Evolutionary conservation across 2,113 vertebrate species (phyloP), one percentile per base, ranked within the genome.

Genomic region (Odocoileus virginianus): DNA sequence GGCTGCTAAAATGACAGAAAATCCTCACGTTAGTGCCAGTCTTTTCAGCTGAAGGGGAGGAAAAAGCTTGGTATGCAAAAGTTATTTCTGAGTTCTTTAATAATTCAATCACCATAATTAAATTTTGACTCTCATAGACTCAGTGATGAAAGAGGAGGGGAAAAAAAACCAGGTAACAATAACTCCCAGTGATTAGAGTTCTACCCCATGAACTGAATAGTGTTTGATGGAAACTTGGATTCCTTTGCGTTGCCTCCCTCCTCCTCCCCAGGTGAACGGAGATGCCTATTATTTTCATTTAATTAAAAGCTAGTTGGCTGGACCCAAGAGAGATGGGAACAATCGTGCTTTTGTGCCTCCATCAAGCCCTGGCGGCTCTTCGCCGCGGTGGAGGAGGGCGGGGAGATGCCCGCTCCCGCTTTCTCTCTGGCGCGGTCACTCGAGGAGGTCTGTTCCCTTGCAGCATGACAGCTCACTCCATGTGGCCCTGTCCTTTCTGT

Each of bases 221-320:
- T 12, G 19, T 82, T 82, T 13, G 90, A 33, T 76, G 33, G 94
- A 87, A 93, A 74, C 86, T 61, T 58, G 36, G 90, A 83, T 47
- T 25, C 7, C 74, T 47, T 16, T 4, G 3, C 0, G 10, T 10
- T 17, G 71, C 28, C 78, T 50, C 1, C 52, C 2, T n/a, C 43
- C 8, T 11, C 9, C 60, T 43, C 87, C 30, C 45, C 94, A 97
- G 96, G 95, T 97, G 88, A 82, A 50, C 43, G 33, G 58, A 55
- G 88, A 14, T 8, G 57, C 58, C 82, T 58, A 71, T 97, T 95
- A 87, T 88, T 94, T 97, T 91, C 93, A 54, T 79, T 97, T 98
- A 98, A 98, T 98, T 98, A 98, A 97, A 96, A 81, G 47, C 84
- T 74, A 87, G 61, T 94, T 97, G 95, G 95, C 97, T 36, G 74